phyloP scores from a whole-genome alignment of 2,888 invertebrate species.

The Temnothorax rugatulus region DNA sequence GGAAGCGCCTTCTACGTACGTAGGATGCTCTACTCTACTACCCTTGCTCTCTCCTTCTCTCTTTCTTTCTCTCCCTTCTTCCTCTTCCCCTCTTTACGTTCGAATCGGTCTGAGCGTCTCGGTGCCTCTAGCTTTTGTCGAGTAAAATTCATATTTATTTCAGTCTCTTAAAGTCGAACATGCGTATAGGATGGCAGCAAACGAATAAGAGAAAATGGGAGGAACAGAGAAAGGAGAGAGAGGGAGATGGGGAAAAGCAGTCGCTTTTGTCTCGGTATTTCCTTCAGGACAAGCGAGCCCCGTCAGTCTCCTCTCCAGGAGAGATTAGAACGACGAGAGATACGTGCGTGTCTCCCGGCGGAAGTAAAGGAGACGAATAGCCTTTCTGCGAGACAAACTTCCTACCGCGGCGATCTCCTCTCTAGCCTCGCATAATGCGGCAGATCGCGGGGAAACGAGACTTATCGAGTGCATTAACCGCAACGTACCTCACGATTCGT shows the following conservation, averaged over 20 bases:
- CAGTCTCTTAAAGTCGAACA: slow-evolving; percentile 59
- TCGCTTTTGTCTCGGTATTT: slow-evolving; percentile 65
- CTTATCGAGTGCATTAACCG: slow-evolving; percentile 53
- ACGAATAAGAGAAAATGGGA: slow-evolving; percentile 8
- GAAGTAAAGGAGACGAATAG: slow-evolving; percentile 66
- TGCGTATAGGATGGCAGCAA: slow-evolving; percentile 36
- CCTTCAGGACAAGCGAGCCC: slow-evolving; percentile 58
- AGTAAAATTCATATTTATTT: slow-evolving; percentile 75
- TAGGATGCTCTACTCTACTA: slow-evolving; percentile 37
- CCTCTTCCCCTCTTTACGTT: background rate
- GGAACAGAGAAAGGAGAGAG: slow-evolving; percentile 9
- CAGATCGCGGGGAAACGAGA: slow-evolving; percentile 28
- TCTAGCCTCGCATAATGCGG: slow-evolving; percentile 13
- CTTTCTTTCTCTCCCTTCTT: background rate
- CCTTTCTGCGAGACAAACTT: slow-evolving; percentile 62
- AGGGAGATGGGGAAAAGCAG: slow-evolving; percentile 29
- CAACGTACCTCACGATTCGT: background rate
- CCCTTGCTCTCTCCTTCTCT: background rate
- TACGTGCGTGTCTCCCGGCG: slow-evolving; percentile 57
- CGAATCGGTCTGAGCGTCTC: slow-evolving; percentile 17
- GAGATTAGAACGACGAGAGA: slow-evolving; percentile 66
- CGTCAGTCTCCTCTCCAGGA: slow-evolving; percentile 63
- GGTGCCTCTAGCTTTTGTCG: slow-evolving; percentile 59
- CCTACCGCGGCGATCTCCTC: slow-evolving; percentile 59
- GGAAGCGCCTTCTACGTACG: slow-evolving; percentile 62